Conservation (phyloP, 2,797 vertebrate species). For the Lepidocolaptes lacrymiger region DNA sequence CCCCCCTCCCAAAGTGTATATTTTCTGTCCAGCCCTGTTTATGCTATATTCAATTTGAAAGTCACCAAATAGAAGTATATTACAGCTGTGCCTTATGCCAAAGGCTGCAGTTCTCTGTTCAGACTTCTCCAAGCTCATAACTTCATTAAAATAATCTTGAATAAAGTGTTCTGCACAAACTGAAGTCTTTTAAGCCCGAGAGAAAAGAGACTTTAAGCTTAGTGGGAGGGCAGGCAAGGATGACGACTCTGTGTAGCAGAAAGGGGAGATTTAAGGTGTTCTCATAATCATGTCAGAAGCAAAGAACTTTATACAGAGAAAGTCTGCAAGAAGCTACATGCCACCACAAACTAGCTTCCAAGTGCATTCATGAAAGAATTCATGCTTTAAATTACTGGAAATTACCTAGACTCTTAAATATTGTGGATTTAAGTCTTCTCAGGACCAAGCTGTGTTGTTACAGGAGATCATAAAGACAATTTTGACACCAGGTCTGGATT, state of each 20-base stretch:
- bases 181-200: neutral
- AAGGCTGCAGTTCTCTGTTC: neutral
- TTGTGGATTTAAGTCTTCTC: neutral
- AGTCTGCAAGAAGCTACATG: neutral
- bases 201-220: neutral
- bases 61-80: neutral
- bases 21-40: neutral
- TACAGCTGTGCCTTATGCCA: neutral
- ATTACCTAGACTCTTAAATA: neutral
- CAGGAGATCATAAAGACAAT: neutral
- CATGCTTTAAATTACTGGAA: neutral
- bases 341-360: neutral
- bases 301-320: neutral
- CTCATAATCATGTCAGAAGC: neutral
- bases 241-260: neutral
- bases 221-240: neutral
- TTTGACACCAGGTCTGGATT: neutral
- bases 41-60: neutral
- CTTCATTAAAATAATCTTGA: neutral
- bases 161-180: neutral
- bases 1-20: accelerated
- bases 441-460: neutral
- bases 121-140: neutral
- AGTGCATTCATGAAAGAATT: neutral
- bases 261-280: neutral